These are phyloP conservation scores for Choristoneura rosaceana DNA, from an alignment of 2,888 invertebrate species.

Conservation along the genomic window DNA sequence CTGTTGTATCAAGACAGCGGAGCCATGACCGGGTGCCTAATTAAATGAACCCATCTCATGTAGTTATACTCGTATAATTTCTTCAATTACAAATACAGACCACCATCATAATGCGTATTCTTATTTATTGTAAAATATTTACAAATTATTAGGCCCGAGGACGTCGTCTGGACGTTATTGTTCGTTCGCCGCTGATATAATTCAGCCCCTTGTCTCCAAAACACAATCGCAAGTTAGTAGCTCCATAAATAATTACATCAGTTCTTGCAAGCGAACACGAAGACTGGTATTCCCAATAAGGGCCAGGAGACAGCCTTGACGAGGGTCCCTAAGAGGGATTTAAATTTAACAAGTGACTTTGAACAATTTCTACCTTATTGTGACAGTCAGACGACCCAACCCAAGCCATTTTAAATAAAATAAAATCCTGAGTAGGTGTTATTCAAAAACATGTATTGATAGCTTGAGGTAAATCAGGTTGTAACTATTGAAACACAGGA, in stretches of 20 bases:
- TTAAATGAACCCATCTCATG: too few relatives aligned
- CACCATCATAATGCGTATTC: too few relatives aligned
- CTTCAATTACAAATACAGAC: neutral
- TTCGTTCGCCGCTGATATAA: constrained; percentile 30
- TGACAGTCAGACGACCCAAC: constrained; percentile 34
- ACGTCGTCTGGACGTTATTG: neutral
- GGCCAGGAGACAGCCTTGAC: constrained; percentile 57
- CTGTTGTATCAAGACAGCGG: too few relatives aligned
- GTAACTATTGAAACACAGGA: neutral
- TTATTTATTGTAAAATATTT: too few relatives aligned
- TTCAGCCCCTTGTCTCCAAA: constrained; percentile 29
- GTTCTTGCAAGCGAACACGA: constrained; percentile 48
- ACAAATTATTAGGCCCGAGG: too few relatives aligned
- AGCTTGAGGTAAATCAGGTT: neutral
- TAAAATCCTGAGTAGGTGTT: neutral
- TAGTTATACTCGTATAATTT: too few relatives aligned
- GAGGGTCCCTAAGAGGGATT: constrained; percentile 60
- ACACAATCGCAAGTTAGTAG: constrained; percentile 49
- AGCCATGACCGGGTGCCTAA: too few relatives aligned
- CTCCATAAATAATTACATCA: constrained; percentile 58
- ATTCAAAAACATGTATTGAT: neutral
- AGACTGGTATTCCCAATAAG: constrained; percentile 49
- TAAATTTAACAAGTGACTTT: constrained; percentile 57
- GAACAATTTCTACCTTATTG: constrained; percentile 49
- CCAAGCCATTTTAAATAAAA: constrained; percentile 13